These are phyloP conservation scores for Falco punctatus DNA, from an alignment of 2,113 vertebrate species.

Conservation along the genomic window DNA sequence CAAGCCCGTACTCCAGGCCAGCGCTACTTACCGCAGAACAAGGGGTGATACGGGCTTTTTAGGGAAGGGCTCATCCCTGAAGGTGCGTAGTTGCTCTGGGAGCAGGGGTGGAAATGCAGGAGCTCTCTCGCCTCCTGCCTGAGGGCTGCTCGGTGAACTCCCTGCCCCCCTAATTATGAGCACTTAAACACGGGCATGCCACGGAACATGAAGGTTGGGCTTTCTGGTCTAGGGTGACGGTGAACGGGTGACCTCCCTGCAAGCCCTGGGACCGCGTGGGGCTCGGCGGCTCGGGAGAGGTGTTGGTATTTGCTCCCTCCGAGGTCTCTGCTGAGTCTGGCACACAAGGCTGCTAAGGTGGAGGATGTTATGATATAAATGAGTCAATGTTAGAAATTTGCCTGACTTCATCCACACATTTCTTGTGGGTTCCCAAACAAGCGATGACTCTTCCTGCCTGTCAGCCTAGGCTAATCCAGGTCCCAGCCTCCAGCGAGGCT, in stretches of 20 bases:
- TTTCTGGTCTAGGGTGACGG: not conserved
- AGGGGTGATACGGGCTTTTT: fast-evolving
- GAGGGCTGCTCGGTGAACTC: not conserved
- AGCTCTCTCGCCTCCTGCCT: not conserved
- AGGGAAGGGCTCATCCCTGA: not conserved
- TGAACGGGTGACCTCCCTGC: not conserved
- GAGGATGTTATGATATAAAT: not conserved
- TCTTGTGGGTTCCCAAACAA: not conserved
- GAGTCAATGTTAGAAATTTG: conserved; percentile 11
- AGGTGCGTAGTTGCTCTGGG: not conserved
- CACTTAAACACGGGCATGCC: not conserved
- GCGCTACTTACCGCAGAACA: not conserved
- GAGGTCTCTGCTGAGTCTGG: not conserved
- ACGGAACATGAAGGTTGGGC: not conserved
- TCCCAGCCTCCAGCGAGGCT: not conserved
- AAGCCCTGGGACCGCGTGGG: fast-evolving
- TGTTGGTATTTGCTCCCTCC: not conserved
- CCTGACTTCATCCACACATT: not conserved
- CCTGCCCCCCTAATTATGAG: not conserved
- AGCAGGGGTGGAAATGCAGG: not conserved
- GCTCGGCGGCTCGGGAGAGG: not conserved
- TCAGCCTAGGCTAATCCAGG: not conserved
- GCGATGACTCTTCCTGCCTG: not conserved
- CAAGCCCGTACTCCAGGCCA: not conserved
- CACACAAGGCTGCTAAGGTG: not conserved